A percentile compares a stretch with the other conserved stretches of the same genome.
Evolutionary conservation across 2,888 invertebrate genomes (phyloP).

Genomic region (Cheilosia pagana): DNA sequence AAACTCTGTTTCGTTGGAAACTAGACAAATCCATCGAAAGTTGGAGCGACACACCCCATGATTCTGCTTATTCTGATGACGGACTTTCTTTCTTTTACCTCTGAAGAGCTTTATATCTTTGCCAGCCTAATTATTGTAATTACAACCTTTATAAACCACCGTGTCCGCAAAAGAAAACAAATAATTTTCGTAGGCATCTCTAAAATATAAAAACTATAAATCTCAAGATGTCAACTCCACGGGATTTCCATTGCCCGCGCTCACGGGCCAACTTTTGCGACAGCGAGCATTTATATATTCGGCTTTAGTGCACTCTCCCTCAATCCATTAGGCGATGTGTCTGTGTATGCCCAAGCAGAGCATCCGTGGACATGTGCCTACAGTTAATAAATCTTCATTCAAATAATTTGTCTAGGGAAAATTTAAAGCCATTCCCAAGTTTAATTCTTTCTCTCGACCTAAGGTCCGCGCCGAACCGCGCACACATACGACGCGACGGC

Average conservation of each 20-base stretch:
- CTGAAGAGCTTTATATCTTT: too few species aligned
- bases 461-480: slow-evolving; percentile 17
- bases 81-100: neutral
- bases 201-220: slow-evolving; percentile 39
- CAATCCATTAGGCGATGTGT: slow-evolving; percentile 20
- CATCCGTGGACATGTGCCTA: slow-evolving; percentile 18
- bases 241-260: slow-evolving; percentile 40
- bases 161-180: neutral
- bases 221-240: slow-evolving; percentile 59
- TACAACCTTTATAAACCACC: neutral
- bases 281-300: slow-evolving; percentile 63
- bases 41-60: too few species aligned
- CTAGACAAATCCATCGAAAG: too few species aligned
- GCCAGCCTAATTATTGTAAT: neutral
- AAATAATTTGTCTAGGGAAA: slow-evolving; percentile 69
- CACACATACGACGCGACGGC: too few species aligned
- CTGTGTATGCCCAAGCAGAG: slow-evolving; percentile 1
- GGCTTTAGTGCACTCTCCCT: slow-evolving; percentile 49
- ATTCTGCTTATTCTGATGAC: neutral
- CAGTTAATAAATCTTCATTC: slow-evolving; percentile 69
- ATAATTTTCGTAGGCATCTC: neutral
- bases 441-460: slow-evolving; percentile 66
- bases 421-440: slow-evolving; percentile 61
- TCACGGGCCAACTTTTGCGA: slow-evolving; percentile 31
- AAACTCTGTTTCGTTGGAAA: too few species aligned